A percentile compares a stretch with the other conserved stretches of the same genome.
Evolutionary conservation across 2,888 invertebrate genomes (phyloP).

Genomic region (Cosmia trapezina): DNA sequence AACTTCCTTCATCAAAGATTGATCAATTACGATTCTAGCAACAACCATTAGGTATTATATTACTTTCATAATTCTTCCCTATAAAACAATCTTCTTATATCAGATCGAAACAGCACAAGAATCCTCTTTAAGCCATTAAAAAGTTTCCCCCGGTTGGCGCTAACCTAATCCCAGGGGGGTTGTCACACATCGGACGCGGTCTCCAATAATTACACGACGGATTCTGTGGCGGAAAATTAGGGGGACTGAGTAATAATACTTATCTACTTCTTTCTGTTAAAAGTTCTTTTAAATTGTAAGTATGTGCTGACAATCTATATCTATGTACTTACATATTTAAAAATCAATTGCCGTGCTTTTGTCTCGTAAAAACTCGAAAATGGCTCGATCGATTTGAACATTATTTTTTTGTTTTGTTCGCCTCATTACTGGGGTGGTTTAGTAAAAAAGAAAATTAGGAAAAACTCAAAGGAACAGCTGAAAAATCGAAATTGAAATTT

Average conservation of each 20-base stretch:
- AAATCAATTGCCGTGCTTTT: no score
- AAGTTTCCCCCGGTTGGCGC: conserved; percentile 54
- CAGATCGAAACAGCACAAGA: conserved; percentile 8
- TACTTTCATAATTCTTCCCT: neutral
- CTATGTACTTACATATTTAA: no score
- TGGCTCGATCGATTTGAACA: no score
- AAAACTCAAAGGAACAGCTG: no score
- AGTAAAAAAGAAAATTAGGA: no score
- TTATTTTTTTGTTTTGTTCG: no score
- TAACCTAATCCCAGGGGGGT: conserved; percentile 49
- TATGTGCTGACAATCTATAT: no score
- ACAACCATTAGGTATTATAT: neutral
- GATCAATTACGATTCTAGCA: neutral
- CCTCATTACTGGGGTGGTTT: no score
- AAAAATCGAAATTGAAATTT: no score
- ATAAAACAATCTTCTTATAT: conserved; percentile 19
- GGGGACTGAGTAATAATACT: neutral
- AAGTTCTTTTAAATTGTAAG: neutral
- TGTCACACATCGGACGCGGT: conserved; percentile 40
- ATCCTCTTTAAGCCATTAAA: conserved; percentile 61
- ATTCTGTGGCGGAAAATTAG: neutral
- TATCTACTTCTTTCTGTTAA: no score
- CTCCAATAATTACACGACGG: conserved; percentile 21
- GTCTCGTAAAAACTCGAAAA: no score
- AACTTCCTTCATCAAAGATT: neutral